These are phyloP conservation scores for Fundulus diaphanus DNA, from an alignment of 2,797 vertebrate species.

Conservation along the genomic window DNA sequence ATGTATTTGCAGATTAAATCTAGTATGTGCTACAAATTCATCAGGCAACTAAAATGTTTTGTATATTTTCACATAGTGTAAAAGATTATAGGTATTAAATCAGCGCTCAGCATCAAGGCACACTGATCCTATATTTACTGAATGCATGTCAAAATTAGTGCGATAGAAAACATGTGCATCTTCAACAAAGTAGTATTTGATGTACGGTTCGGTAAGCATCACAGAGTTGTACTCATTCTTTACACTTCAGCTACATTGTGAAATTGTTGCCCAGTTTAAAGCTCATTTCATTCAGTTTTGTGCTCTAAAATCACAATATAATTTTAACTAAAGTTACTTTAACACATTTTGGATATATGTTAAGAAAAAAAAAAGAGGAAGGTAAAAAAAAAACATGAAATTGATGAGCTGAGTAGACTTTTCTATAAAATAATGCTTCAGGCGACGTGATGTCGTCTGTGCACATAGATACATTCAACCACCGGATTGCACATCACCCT, in stretches of 20 bases:
- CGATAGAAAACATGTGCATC: background rate
- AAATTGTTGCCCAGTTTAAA: background rate
- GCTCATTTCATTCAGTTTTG: background rate
- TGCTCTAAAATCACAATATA: slow-evolving; percentile 27
- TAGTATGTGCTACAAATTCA: background rate
- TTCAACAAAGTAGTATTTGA: too few species aligned
- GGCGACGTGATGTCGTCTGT: background rate
- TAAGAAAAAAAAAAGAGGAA: background rate
- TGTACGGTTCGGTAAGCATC: too few species aligned
- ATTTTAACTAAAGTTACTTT: slow-evolving; percentile 49
- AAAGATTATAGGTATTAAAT: background rate
- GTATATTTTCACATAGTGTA: background rate
- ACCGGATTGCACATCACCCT: slow-evolving; percentile 77
- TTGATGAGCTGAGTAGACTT: background rate
- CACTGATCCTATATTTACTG: too few species aligned
- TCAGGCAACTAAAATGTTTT: background rate
- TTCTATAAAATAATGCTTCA: background rate
- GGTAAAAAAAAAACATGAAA: background rate
- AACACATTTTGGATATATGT: background rate
- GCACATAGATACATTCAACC: slow-evolving; percentile 13
- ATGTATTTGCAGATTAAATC: background rate
- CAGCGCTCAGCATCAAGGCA: background rate
- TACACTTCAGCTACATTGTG: background rate
- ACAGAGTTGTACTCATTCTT: background rate
- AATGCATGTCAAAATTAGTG: background rate